Percentiles rank a stretch among this genome's conserved stretches.
Conservation (phyloP, 92 coral and sea anemone genomes). For the Paramuricea clavata region DNA sequence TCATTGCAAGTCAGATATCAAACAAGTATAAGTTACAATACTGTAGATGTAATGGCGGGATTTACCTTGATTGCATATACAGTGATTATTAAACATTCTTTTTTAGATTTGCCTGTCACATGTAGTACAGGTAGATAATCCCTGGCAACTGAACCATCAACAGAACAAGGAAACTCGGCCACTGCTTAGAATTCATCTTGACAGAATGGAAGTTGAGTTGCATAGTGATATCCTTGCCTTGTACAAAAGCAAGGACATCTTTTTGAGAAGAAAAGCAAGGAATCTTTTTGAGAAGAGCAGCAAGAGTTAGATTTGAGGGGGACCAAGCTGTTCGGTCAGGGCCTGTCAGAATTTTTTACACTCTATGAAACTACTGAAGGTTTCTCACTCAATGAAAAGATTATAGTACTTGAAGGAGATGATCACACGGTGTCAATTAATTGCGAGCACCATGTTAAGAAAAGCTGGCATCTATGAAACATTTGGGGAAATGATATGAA, state of each 20-base stretch:
- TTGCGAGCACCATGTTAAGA: conserved; percentile 30
- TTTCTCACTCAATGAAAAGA: conserved; percentile 9
- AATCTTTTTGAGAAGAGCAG: too few species aligned
- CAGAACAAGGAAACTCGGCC: background rate
- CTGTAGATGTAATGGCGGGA: too few species aligned
- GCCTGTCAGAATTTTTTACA: conserved; percentile 30
- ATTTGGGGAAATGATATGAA: conserved; percentile 26
- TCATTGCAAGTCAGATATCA: too few species aligned
- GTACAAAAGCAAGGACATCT: background rate
- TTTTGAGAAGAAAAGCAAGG: conserved; percentile 16
- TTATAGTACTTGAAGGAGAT: conserved; percentile 27
- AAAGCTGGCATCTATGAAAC: conserved; percentile 31
- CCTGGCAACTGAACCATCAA: background rate
- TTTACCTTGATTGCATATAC: too few species aligned
- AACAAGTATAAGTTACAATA: too few species aligned
- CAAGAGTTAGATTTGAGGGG: conserved; percentile 28
- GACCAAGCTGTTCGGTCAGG: conserved; percentile 34
- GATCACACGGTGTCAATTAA: conserved; percentile 18
- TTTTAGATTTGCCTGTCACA: too few species aligned
- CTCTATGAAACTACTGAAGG: too few species aligned
- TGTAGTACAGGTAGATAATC: conserved; percentile 7
- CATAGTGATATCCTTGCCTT: conserved; percentile 33
- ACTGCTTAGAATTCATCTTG: conserved; percentile 22
- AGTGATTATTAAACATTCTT: background rate
- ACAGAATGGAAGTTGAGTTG: conserved; percentile 35